Evolutionary conservation across 2,888 invertebrate genomes (phyloP), one percentile per base, ranked within the genome.

Genomic region (Drosophila kanekoi): DNA sequence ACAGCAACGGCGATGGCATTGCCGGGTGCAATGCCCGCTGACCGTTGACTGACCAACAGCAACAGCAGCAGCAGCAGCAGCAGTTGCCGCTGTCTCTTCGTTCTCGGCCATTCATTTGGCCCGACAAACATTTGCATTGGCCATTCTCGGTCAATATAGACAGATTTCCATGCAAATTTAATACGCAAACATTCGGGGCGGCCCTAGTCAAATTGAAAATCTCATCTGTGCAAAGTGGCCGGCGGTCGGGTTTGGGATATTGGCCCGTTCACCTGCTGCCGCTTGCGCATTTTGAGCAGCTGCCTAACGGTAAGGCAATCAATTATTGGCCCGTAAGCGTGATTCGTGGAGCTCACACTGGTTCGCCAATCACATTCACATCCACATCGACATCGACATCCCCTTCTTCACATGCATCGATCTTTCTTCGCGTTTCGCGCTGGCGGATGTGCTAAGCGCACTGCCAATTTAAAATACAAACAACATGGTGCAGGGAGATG

Each of bases 121-220:
- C 76, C 49, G 64, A 77, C 79, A 79, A 87, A 89, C 87, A 87
- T 90, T 90, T 89, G 78, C 89, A 78, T 87, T 89, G 89, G 87
- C 89, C 79, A 84, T 87, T 90, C 87, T 87, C 83, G 91, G 91
- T 91, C 92, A 91, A 91, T 91, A 92, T 90, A 91, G 91, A 91
- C 91, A 92, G 90, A 92, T 91, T 91, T 90, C 89, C 91, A 91
- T 91, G 92, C 91, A 91, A 91, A 91, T 92, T 91, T 91, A 91
- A 91, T 91, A 91, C 90, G 92, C 90, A 91, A 91, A 91, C 91
- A 91, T 87, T 79, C 75, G 77, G 79, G 72, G 70, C 74, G 66
- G 79, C 73, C 79, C 85, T 89, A 89, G 88, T 87, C 90, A 91
- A 92, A 92, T 91, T 92, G 92, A 88, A 91, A 91, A 91, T 92